Percentiles rank a stretch among this genome's conserved stretches.
These are phyloP conservation scores for Gallinago solitaria DNA, from an alignment of 2,797 vertebrate species.

Conservation along the genomic window DNA sequence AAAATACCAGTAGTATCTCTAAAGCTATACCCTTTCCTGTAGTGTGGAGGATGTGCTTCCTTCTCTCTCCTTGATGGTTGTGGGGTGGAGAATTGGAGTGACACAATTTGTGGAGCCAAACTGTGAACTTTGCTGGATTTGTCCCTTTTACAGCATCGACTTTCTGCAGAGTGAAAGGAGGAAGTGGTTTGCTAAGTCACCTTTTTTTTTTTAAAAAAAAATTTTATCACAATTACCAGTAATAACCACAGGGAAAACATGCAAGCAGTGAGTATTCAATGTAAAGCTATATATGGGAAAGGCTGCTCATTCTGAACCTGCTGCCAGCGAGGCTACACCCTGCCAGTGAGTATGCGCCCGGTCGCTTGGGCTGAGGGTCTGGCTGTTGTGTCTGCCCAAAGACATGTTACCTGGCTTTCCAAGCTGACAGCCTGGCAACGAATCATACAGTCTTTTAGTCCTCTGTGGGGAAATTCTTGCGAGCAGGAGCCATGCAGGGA, in stretches of 20 bases:
- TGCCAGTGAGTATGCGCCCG: not conserved
- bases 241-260: not conserved
- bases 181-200: slow-evolving; percentile 66
- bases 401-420: not conserved
- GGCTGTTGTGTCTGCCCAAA: not conserved
- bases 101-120: not conserved
- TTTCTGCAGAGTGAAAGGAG: slow-evolving; percentile 19
- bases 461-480: not conserved
- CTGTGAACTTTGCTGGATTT: not conserved
- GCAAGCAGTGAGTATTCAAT: not conserved
- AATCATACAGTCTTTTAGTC: not conserved
- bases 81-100: not conserved
- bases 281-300: not conserved
- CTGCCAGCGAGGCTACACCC: not conserved
- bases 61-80: not conserved
- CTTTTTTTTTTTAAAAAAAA: not conserved
- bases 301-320: not conserved
- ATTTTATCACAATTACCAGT: slow-evolving; percentile 57
- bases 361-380: not conserved
- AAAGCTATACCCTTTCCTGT: not conserved
- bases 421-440: accelerated
- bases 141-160: not conserved
- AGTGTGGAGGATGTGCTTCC: not conserved
- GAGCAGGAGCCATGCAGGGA: not conserved
- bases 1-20: not conserved